phyloP scores from a whole-genome alignment of 2,797 vertebrate species.

The Gallinago solitaria region DNA sequence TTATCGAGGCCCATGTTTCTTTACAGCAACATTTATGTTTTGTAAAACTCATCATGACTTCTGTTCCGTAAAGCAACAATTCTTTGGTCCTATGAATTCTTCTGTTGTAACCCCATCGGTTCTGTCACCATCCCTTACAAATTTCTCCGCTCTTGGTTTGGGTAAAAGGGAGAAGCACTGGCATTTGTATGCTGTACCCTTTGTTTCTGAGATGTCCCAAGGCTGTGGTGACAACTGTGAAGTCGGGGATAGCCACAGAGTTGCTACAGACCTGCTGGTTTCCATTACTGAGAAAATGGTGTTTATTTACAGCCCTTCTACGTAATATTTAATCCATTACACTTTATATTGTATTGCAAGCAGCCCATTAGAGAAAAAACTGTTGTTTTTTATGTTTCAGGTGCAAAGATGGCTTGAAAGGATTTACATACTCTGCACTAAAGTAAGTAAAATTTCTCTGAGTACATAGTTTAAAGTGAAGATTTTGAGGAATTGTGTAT shows the following conservation, averaged over 20 bases:
- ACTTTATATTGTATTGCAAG: not conserved
- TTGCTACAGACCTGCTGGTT: not conserved
- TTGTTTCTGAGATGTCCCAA: constrained; percentile 14
- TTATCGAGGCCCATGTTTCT: not conserved
- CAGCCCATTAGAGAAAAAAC: not conserved
- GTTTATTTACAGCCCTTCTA: not conserved
- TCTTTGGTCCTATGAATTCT: not conserved
- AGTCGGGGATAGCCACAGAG: not conserved
- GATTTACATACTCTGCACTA: constrained; percentile 94
- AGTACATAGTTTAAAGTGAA: not conserved
- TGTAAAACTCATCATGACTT: not conserved
- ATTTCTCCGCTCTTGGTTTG: not conserved
- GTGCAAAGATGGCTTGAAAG: constrained; percentile 95
- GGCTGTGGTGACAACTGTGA: constrained; percentile 1
- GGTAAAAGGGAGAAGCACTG: not conserved
- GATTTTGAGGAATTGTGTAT: not conserved
- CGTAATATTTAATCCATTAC: not conserved
- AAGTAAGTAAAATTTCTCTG: constrained; percentile 84
- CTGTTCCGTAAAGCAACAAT: not conserved
- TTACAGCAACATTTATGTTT: not conserved
- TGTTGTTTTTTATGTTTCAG: constrained; percentile 77
- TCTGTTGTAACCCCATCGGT: not conserved
- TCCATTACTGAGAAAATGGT: not conserved
- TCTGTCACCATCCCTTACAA: constrained; percentile 7
- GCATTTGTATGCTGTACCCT: not conserved